phyloP scores from a whole-genome alignment of 2,888 invertebrate genomes.

The Zele albiditarsus region DNA sequence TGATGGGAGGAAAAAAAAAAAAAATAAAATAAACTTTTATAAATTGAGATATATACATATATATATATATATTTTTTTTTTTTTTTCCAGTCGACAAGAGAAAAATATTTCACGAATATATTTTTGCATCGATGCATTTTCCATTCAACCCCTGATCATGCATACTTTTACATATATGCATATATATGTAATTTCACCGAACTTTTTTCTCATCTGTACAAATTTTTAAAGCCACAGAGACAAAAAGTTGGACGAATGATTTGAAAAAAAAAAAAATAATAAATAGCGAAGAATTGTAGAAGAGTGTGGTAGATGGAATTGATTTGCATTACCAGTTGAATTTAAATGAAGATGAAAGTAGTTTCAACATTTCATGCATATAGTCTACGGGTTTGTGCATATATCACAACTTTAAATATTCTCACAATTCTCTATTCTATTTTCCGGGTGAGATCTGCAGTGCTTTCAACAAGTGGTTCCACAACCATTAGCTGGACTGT shows the following conservation, averaged over 20 bases:
- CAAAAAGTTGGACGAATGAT: neutral
- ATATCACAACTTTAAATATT: neutral
- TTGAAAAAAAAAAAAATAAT: neutral
- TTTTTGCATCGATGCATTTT: neutral
- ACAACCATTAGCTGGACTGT: conserved; percentile 50
- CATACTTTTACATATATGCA: neutral
- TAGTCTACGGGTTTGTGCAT: neutral
- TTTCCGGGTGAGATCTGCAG: conserved; percentile 35
- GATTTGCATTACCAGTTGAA: neutral
- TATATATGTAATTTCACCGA: neutral
- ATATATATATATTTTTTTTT: neutral
- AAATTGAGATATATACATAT: too few species aligned
- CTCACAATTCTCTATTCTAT: neutral
- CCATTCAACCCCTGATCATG: neutral
- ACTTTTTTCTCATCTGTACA: neutral
- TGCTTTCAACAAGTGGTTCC: conserved; percentile 59
- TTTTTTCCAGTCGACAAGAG: neutral
- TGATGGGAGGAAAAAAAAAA: too few species aligned
- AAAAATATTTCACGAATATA: neutral
- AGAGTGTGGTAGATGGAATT: neutral
- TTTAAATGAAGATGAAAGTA: neutral
- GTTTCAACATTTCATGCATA: neutral
- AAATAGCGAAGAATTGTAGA: neutral
- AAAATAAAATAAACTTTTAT: neutral
- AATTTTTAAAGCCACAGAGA: neutral